Evolutionary conservation across 1,140 invertebrate species (phyloP).

Genomic region (Yoshiicerus persimilis): DNA sequence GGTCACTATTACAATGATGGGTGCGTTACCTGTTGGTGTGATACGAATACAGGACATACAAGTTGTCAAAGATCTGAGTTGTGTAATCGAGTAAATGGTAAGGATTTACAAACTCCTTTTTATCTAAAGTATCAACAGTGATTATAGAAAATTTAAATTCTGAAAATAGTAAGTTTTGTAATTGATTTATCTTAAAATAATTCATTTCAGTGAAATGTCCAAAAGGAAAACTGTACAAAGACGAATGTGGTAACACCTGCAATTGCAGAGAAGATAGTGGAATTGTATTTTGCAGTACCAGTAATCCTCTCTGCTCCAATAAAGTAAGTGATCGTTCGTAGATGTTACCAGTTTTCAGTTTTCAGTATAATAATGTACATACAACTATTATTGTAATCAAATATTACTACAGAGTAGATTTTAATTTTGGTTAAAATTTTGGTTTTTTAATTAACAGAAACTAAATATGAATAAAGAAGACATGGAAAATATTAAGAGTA

Average conservation of each 20-base stretch:
- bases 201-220: conserved; percentile 29
- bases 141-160: too few relatives aligned
- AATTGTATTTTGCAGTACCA: conserved; percentile 20
- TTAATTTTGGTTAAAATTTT: too few relatives aligned
- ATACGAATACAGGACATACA: conserved; percentile 4
- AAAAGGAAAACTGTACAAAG: not conserved
- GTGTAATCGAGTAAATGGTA: not conserved
- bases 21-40: conserved; percentile 29
- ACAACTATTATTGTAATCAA: too few relatives aligned
- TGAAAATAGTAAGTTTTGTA: not conserved
- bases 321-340: too few relatives aligned
- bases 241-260: conserved; percentile 27
- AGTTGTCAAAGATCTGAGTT: conserved; percentile 4
- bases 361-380: too few relatives aligned
- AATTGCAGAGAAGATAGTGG: conserved; percentile 24
- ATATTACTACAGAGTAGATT: too few relatives aligned
- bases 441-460: not conserved
- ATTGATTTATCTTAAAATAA: not conserved
- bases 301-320: not conserved
- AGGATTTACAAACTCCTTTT: not conserved
- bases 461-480: not conserved
- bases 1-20: conserved; percentile 34
- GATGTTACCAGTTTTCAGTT: too few relatives aligned
- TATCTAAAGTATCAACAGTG: too few relatives aligned
- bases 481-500: not conserved